These are phyloP conservation scores for Eulemur mongoz DNA, from an alignment of 2,797 vertebrate species.

Conservation along the genomic window DNA sequence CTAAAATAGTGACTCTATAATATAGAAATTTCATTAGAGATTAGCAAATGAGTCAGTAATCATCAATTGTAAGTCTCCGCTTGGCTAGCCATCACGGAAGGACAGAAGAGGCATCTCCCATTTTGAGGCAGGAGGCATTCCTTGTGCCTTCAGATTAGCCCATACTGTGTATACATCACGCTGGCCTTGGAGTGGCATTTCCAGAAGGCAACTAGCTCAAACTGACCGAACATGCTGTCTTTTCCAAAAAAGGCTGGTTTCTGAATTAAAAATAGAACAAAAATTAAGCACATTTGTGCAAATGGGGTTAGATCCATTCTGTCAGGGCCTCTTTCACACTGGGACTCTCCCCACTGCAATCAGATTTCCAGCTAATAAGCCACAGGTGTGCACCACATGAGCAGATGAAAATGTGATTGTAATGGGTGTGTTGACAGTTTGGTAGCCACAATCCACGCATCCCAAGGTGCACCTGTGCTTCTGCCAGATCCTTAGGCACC, in stretches of 20 bases:
- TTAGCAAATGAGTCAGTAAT: constrained; percentile 11
- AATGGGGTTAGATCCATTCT: constrained; percentile 55
- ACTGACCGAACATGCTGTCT: background rate
- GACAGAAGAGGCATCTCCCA: background rate
- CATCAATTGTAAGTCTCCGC: background rate
- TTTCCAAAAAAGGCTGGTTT: constrained; percentile 27
- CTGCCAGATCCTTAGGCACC: constrained; percentile 79
- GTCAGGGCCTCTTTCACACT: constrained; percentile 64
- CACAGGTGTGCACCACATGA: constrained; percentile 86
- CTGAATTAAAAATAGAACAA: constrained; percentile 62
- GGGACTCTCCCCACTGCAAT: constrained; percentile 83
- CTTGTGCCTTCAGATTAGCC: background rate
- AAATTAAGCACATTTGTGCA: constrained; percentile 48
- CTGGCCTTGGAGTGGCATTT: background rate
- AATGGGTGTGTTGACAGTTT: constrained; percentile 88
- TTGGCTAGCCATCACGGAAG: background rate
- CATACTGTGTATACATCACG: background rate
- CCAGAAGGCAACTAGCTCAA: background rate
- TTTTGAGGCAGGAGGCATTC: background rate
- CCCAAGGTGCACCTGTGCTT: constrained; percentile 84
- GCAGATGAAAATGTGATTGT: constrained; percentile 87
- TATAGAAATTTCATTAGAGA: background rate
- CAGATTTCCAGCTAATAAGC: constrained; percentile 85
- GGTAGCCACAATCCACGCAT: constrained; percentile 83
- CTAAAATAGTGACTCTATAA: background rate